Percentiles rank a stretch among this genome's conserved stretches.
Conservation (phyloP, 2,113 vertebrate species). For the Corapipo altera region DNA sequence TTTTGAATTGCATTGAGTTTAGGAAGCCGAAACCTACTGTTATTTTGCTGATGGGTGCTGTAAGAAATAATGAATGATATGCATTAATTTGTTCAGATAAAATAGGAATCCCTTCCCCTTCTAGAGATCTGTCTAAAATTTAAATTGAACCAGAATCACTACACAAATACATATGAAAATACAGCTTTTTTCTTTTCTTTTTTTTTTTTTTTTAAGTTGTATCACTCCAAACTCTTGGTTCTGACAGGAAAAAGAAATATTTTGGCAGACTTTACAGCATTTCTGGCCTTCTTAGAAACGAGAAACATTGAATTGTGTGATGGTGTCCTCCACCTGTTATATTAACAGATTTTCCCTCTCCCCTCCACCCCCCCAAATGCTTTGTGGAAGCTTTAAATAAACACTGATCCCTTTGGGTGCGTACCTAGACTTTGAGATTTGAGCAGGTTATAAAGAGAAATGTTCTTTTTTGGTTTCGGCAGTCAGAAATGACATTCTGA, state of each 20-base stretch:
- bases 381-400: background rate
- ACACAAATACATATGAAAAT: background rate
- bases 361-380: background rate
- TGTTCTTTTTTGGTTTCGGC: background rate
- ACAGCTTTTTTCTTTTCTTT: background rate
- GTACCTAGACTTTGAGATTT: background rate
- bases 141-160: background rate
- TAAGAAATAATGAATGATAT: background rate
- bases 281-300: background rate
- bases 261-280: background rate
- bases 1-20: constrained; percentile 10
- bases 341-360: background rate
- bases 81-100: constrained; percentile 20
- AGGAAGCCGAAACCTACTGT: constrained; percentile 24
- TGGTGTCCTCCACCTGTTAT: background rate
- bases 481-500: background rate
- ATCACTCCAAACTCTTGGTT: background rate
- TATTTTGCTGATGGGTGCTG: background rate
- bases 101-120: background rate
- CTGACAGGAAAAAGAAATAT: background rate
- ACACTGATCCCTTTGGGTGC: background rate
- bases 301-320: background rate
- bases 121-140: background rate
- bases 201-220: rapidly evolving
- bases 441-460: background rate